Percentiles rank a stretch among this genome's conserved stretches.
phyloP scores from a whole-genome alignment of 2,113 vertebrate genomes.

The Ginglymostoma cirratum region DNA sequence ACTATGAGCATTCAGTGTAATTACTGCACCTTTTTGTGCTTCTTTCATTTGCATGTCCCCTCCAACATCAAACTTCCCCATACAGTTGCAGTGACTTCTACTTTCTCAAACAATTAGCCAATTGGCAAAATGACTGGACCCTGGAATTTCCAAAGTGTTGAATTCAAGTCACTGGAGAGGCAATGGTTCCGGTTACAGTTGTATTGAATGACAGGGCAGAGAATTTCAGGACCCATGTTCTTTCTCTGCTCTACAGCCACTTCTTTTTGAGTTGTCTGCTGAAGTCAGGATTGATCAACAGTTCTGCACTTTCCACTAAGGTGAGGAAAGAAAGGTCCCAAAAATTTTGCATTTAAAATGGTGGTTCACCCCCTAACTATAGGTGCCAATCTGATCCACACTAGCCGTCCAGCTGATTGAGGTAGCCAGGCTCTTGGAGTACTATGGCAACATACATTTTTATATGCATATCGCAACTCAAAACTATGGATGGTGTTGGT shows the following conservation, averaged over 20 bases:
- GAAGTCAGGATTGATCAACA: too few relatives aligned
- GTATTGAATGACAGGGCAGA: background rate
- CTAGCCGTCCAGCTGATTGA: too few relatives aligned
- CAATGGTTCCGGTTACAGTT: background rate
- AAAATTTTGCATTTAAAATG: too few relatives aligned
- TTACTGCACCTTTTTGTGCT: background rate
- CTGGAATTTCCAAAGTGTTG: background rate
- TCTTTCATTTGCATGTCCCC: background rate
- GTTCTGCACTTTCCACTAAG: too few relatives aligned
- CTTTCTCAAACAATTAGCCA: background rate
- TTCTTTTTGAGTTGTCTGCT: background rate
- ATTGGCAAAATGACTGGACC: background rate
- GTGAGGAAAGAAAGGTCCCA: too few relatives aligned
- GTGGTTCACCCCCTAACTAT: too few relatives aligned
- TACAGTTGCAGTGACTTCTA: too few relatives aligned
- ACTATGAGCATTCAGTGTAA: background rate
- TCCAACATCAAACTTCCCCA: background rate
- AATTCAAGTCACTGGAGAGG: background rate
- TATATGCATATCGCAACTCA: too few relatives aligned
- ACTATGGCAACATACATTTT: too few relatives aligned
- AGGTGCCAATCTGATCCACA: too few relatives aligned
- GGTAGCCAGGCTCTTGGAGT: too few relatives aligned
- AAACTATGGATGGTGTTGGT: too few relatives aligned
- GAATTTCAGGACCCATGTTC: background rate
- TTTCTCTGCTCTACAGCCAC: background rate